These are phyloP conservation scores for Brachyptera risi DNA, from an alignment of 2,888 invertebrate species.

Conservation along the genomic window DNA sequence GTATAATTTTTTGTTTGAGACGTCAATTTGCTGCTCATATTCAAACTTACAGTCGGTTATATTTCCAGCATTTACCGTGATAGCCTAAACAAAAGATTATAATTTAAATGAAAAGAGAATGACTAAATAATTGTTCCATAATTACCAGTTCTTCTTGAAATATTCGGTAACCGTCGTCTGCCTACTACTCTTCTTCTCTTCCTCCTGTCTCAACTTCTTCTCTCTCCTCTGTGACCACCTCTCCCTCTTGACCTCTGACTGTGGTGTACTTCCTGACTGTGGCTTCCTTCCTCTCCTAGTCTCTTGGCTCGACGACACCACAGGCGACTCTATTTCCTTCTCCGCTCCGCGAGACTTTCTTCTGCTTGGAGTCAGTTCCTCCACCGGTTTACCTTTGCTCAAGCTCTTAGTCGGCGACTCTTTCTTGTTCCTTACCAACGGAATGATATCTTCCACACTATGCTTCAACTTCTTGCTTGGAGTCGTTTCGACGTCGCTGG, in stretches of 20 bases:
- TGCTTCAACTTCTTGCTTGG: background rate
- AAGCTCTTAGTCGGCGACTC: background rate
- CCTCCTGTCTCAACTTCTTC: conserved; percentile 27
- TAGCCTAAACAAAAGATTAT: background rate
- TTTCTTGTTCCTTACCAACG: background rate
- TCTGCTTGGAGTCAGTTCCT: background rate
- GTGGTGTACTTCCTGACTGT: background rate
- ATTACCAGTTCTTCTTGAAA: conserved; percentile 9
- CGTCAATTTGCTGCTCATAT: too few relatives aligned
- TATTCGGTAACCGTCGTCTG: conserved; percentile 3
- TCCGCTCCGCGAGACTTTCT: background rate
- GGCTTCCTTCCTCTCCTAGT: background rate
- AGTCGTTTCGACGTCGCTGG: background rate
- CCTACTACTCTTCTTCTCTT: background rate
- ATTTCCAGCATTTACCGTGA: background rate
- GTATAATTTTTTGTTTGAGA: too few relatives aligned
- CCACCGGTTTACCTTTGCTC: background rate
- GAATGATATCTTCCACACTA: background rate
- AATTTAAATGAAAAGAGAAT: too few relatives aligned
- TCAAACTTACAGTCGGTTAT: too few relatives aligned
- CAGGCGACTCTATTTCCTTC: conserved; percentile 9
- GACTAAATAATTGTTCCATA: too few relatives aligned
- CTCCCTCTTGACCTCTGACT: conserved; percentile 21
- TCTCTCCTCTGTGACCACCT: conserved; percentile 31
- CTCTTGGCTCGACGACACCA: background rate